Conservation (phyloP, 2,888 invertebrate genomes). For the Monochamus alternatus region DNA sequence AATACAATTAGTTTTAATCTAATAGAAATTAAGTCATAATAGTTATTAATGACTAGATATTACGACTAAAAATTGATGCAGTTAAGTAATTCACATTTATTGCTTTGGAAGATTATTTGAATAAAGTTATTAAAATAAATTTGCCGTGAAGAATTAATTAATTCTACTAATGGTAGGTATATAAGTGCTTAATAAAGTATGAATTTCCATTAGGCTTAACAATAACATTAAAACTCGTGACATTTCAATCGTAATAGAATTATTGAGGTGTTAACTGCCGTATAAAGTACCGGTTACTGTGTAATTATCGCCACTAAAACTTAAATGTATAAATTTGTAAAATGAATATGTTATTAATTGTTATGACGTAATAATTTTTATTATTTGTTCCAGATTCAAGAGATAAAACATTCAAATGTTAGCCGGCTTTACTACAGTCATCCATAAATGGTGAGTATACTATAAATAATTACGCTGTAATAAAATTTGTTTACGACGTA, state of each 20-base stretch:
- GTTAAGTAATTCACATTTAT: neutral
- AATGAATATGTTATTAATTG: constrained; percentile 39
- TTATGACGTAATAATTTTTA: constrained; percentile 48
- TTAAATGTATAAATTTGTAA: constrained; percentile 26
- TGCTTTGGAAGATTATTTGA: neutral
- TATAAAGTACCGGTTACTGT: constrained; percentile 7
- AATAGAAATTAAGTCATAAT: too few species aligned
- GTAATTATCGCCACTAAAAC: constrained; percentile 13
- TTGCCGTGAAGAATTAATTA: neutral
- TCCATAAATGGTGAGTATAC: constrained; percentile 58
- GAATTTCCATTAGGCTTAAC: neutral
- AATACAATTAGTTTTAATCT: too few species aligned
- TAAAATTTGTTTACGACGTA: constrained; percentile 59
- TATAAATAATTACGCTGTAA: constrained; percentile 60
- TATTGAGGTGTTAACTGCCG: constrained; percentile 12
- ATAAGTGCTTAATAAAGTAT: constrained; percentile 4
- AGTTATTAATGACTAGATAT: too few species aligned
- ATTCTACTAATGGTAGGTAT: neutral
- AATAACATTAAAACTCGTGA: constrained; percentile 9
- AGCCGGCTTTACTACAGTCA: constrained; percentile 41
- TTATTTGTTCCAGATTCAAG: constrained; percentile 56
- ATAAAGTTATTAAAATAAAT: neutral
- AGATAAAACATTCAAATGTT: constrained; percentile 41
- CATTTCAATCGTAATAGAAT: constrained; percentile 3
- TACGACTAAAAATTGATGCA: too few species aligned